A percentile compares a stretch with the other conserved stretches of the same genome.
Conservation (phyloP, 1,140 invertebrate genomes). For the Monochamus saltuarius region DNA sequence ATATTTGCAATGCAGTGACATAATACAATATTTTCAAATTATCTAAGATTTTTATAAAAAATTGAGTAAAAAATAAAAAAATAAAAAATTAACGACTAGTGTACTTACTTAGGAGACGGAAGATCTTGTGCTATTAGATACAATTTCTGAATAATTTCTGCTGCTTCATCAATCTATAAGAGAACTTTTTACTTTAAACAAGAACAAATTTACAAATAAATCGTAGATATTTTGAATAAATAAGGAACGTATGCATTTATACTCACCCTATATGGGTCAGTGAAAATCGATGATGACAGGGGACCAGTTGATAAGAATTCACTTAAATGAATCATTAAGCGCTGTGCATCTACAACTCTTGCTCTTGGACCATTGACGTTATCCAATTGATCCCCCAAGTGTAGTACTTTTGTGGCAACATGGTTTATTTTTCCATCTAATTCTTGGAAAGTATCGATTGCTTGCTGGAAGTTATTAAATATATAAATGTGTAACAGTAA, state of each 20-base stretch:
- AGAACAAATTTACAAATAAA: too few species aligned
- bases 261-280: slow-evolving; percentile 77
- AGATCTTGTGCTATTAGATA: slow-evolving; percentile 95
- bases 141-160: slow-evolving; percentile 98
- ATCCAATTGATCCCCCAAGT: slow-evolving; percentile 96
- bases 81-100: not conserved
- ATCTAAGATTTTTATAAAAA: not conserved
- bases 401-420: slow-evolving; percentile 95
- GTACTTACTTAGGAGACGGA: slow-evolving; percentile 69
- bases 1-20: not conserved
- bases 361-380: slow-evolving; percentile 93
- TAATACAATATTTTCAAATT: not conserved
- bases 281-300: slow-evolving; percentile 82
- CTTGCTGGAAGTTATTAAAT: slow-evolving; percentile 58
- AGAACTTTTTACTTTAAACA: too few species aligned
- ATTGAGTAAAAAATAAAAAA: not conserved
- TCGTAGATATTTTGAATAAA: too few species aligned
- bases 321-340: slow-evolving; percentile 89
- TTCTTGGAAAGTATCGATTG: slow-evolving; percentile 86
- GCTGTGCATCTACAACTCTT: slow-evolving; percentile 91
- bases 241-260: too few species aligned
- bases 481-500: not conserved
- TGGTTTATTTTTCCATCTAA: slow-evolving; percentile 95
- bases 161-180: slow-evolving; percentile 85
- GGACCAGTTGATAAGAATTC: slow-evolving; percentile 90